Evolutionary conservation across 53 echinoderm and acorn worm species (phyloP), one percentile per base, ranked within the genome.

Genomic region (Arbacia lixula): DNA sequence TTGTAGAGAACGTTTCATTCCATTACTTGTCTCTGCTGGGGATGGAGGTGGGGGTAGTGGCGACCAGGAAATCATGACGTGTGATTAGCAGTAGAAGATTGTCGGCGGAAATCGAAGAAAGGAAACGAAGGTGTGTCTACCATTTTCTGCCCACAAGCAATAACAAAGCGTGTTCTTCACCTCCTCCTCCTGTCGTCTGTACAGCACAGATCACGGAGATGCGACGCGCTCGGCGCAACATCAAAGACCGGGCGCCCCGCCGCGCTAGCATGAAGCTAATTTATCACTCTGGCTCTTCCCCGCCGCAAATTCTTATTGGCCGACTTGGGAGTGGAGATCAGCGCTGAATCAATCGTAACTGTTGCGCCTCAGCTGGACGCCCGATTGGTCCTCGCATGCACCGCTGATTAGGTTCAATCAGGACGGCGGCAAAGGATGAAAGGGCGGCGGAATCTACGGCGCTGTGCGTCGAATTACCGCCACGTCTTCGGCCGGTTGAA

Each of bases 281-380:
- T 77, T 77, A 77, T 77, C 39, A 77, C 39, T 58, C 77, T 77
- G 17, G 35, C 77, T 77, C 77, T 56, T 77, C 77, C 60, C 77
- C 32, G 77, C 58, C 77, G 58, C 77, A 5, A 8, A 33, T 60
- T 58, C 58, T 40, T 58, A 28, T 52, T 53, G 22, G 57, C 19
- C 12, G 12, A 28, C 60, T 57, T 77, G 56, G 46, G n/a, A 81
- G 16, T n/a, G 32, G 62, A 62, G 82, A 62, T 63, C 82, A 63
- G 82, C 27, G 11, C 63, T 62, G 82, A 63, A 63, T 81, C 82
- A 63, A 81, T 81, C 27, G 82, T 81, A 81, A 81, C 82, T 81
- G 82, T 81, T 63, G 82, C 62, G 41, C 29, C 62, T 41, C 82
- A 40, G 82, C 64, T 63, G 49, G 82, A 63, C 3, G 63, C 31